These are phyloP conservation scores for Nipponia nippon DNA, from an alignment of 2,113 vertebrate species.

Conservation along the genomic window DNA sequence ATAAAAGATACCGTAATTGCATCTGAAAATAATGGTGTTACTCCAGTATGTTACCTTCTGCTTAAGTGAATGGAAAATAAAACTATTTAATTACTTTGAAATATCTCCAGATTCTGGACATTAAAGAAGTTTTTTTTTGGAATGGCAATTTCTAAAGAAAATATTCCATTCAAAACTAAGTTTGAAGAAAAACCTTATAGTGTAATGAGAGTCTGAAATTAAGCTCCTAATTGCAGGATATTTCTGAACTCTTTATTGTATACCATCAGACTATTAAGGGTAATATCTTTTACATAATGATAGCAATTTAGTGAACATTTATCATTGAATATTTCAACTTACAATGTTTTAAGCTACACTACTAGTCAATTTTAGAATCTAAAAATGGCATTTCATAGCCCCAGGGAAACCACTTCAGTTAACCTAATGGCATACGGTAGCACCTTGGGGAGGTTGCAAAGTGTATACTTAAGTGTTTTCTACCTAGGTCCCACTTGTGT, in stretches of 20 bases:
- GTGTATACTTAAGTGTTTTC: neutral
- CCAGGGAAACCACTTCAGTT: neutral
- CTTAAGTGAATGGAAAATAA: conserved; percentile 22
- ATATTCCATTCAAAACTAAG: neutral
- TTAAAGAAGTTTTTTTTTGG: neutral
- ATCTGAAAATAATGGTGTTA: conserved; percentile 15
- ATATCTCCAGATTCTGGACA: neutral
- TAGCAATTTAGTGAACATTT: conserved; percentile 38
- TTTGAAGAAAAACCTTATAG: neutral
- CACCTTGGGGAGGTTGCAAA: neutral
- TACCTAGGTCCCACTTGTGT: neutral
- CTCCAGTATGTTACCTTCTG: neutral
- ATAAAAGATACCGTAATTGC: conserved; percentile 45
- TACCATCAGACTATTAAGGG: conserved; percentile 4
- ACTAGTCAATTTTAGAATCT: neutral
- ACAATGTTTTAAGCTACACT: neutral
- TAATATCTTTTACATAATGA: conserved; percentile 30
- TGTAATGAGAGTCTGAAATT: neutral
- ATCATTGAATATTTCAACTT: neutral
- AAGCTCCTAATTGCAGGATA: neutral
- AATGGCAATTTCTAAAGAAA: neutral
- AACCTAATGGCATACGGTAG: neutral
- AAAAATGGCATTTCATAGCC: neutral
- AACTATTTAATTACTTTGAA: conserved; percentile 17
- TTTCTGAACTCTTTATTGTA: conserved; percentile 27